phyloP scores from a whole-genome alignment of 2,113 vertebrate species.

The Colinus virginianus region DNA sequence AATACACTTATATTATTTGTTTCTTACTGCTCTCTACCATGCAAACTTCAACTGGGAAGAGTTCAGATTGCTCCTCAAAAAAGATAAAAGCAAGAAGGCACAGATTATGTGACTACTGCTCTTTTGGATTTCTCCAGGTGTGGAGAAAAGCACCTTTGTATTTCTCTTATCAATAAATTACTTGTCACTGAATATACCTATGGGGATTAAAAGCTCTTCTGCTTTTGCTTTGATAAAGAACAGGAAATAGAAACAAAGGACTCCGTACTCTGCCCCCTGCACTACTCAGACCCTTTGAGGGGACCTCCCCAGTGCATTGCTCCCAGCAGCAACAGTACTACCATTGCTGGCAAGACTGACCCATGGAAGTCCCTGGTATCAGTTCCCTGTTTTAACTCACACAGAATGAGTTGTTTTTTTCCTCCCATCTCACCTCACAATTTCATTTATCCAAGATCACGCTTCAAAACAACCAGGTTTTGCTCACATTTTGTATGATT shows the following conservation, averaged over 20 bases:
- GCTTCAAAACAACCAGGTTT: not conserved
- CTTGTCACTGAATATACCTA: not conserved
- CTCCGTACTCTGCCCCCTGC: not conserved
- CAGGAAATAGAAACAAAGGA: not conserved
- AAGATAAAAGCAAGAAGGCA: not conserved
- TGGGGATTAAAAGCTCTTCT: not conserved
- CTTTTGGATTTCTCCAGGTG: not conserved
- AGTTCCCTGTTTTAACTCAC: not conserved
- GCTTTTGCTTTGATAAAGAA: not conserved
- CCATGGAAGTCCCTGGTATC: not conserved
- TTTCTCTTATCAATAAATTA: not conserved
- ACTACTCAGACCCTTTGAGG: not conserved
- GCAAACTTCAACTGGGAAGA: not conserved
- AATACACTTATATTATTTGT: not conserved
- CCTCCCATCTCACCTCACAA: not conserved
- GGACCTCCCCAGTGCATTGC: accelerated
- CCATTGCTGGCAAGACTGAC: not conserved
- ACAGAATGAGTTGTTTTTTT: not conserved
- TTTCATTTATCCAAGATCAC: not conserved
- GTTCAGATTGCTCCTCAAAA: not conserved
- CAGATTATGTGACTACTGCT: not conserved
- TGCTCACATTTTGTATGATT: not conserved
- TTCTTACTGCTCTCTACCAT: not conserved
- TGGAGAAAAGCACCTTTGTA: not conserved
- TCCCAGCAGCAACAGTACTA: not conserved